Evolutionary conservation across 2,888 invertebrate genomes (phyloP), one percentile per base, ranked within the genome.

Genomic region (Oxystoma pomonae): DNA sequence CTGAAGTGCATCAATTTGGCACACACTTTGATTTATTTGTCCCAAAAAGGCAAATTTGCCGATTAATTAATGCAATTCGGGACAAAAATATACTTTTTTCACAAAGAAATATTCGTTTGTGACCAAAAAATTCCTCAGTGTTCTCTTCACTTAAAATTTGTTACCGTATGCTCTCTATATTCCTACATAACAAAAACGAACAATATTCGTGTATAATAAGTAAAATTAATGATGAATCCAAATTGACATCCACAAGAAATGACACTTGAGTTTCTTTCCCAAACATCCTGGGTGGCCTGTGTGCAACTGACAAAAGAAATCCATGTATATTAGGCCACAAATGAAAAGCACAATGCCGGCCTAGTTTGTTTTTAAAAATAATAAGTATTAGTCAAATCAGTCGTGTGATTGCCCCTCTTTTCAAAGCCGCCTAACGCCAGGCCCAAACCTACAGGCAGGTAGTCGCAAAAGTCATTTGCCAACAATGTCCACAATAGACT

Each of bases 321-420:
- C 35, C 35, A 35, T 35, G 35, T 35, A 35, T 12, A 35, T 35
- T 35, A 35, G n/a, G 35, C 35, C 35, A 35, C 35, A 35, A 35
- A 7, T 35, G 35, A 7, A 35, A 7, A 12, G 35, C 12, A 35
- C 35, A 35, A 35, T 7, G 35, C 35, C 35, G 35, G 35, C 12
- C 35, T 35, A 35, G 64, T 66, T 66, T 66, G 66, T 66, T 66
- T 66, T 64, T 66, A 64, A 66, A 64, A 62, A 60, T 64, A 66
- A 66, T 64, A 64, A 66, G 66, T 60, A 53, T 60, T 65, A 67
- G 73, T 71, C 71, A 73, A 76, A 77, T 76, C 76, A 76, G 65
- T 71, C 73, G 73, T 74, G 70, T 74, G 75, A 74, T 75, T 73
- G 35, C 12, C 35, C 35, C 35, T 35, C 35, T 35, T 35, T 35